Conservation (phyloP, 2,113 vertebrate species). For the Eclectus roratus region DNA sequence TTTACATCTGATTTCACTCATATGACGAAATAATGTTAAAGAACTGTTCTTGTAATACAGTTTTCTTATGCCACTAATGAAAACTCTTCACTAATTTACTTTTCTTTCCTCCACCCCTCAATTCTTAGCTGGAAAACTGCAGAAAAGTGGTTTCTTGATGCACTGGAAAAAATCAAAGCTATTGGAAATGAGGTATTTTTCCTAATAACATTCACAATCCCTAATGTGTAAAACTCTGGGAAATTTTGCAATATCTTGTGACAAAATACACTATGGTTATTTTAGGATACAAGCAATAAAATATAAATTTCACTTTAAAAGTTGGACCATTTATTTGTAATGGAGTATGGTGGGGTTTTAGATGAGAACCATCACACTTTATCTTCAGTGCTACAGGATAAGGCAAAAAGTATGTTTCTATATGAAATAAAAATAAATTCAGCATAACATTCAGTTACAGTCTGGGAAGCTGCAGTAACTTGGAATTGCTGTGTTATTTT, state of each 20-base stretch:
- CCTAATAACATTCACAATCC: background rate
- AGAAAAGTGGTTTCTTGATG: constrained; percentile 95
- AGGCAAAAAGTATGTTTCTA: background rate
- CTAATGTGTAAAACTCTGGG: background rate
- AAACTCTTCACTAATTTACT: background rate
- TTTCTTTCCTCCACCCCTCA: background rate
- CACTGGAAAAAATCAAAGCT: constrained; percentile 98
- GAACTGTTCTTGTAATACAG: background rate
- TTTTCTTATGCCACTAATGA: background rate
- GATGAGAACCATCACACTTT: background rate
- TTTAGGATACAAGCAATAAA: background rate
- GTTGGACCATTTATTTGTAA: background rate
- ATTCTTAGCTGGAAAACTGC: constrained; percentile 92
- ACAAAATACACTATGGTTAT: background rate
- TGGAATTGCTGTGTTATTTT: constrained; percentile 51
- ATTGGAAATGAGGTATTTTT: constrained; percentile 93
- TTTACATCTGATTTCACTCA: background rate
- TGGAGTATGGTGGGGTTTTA: background rate
- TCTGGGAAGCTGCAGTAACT: background rate
- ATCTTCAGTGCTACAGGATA: background rate
- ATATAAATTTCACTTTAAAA: background rate
- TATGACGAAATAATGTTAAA: background rate
- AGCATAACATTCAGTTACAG: background rate
- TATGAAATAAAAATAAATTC: background rate
- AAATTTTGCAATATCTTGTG: background rate